These are phyloP conservation scores for Drosophila parvula DNA, from an alignment of 1,140 invertebrate species.

Conservation along the genomic window DNA sequence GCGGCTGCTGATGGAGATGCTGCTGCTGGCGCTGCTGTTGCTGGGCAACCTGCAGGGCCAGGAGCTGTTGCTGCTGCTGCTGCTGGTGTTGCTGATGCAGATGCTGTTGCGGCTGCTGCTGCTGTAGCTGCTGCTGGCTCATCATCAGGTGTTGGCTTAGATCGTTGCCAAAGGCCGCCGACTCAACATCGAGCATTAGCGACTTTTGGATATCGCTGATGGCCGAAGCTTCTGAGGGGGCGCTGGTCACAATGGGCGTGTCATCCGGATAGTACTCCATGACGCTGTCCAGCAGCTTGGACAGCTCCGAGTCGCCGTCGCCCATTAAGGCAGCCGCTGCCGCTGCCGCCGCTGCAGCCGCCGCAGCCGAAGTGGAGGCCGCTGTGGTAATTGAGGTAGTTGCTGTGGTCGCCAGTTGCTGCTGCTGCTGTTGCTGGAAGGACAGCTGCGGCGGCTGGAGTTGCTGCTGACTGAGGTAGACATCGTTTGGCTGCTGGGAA, in stretches of 20 bases:
- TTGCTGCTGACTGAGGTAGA: conserved; percentile 85
- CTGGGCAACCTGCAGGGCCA: conserved; percentile 84
- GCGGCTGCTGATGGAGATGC: conserved; percentile 84
- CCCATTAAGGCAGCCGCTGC: conserved; percentile 27
- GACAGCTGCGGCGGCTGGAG: conserved; percentile 67
- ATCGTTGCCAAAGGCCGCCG: conserved; percentile 88
- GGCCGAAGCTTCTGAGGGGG: conserved; percentile 86
- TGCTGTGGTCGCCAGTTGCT: conserved; percentile 77
- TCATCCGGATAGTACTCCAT: conserved; percentile 90
- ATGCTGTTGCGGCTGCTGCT: conserved; percentile 83
- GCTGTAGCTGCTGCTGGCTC: conserved; percentile 83
- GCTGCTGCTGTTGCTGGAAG: conserved; percentile 63
- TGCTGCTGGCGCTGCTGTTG: conserved; percentile 85
- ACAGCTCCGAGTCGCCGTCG: conserved; percentile 88
- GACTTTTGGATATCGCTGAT: conserved; percentile 96
- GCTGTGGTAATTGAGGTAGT: conserved; percentile 78
- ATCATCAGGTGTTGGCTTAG: conserved; percentile 69
- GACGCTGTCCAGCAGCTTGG: conserved; percentile 92
- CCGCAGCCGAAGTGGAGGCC: conserved; percentile 62
- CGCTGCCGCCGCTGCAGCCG: conserved; percentile 50
- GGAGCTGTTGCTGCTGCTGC: conserved; percentile 81
- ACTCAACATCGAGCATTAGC: conserved; percentile 91
- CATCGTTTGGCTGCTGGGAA: conserved; percentile 84
- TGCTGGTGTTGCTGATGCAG: conserved; percentile 82
- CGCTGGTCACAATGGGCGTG: conserved; percentile 84